These are phyloP conservation scores for Lepas anatifera DNA, from an alignment of 2,888 invertebrate species.

Conservation along the genomic window DNA sequence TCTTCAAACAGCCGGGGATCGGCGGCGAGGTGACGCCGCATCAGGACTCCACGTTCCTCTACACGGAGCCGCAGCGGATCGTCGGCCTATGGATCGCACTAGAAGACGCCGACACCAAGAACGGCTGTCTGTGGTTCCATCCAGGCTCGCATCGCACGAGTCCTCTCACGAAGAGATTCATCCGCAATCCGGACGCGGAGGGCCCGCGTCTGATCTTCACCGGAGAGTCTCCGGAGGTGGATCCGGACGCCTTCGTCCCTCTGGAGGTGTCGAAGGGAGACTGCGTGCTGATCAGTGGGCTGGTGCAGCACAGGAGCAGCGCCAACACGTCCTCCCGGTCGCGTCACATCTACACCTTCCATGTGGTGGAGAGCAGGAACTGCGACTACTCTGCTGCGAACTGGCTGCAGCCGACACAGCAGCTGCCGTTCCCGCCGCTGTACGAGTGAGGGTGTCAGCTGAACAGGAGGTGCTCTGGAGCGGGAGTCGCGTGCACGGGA, in stretches of 20 bases:
- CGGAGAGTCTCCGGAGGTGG: slow-evolving; percentile 43
- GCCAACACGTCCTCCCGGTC: slow-evolving; percentile 66
- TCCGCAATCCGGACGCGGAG: slow-evolving; percentile 51
- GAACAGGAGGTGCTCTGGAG: no score
- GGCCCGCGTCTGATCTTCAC: slow-evolving; percentile 51
- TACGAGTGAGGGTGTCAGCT: no score
- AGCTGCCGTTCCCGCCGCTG: slow-evolving; percentile 54
- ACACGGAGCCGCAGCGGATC: slow-evolving; percentile 62
- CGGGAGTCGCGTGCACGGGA: no score
- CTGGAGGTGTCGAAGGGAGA: slow-evolving; percentile 38
- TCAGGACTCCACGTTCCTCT: slow-evolving; percentile 78
- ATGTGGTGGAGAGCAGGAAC: slow-evolving; percentile 66
- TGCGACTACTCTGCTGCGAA: slow-evolving; percentile 66
- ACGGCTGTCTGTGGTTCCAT: slow-evolving; percentile 88
- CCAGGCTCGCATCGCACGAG: slow-evolving; percentile 69
- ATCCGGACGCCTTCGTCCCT: slow-evolving; percentile 24
- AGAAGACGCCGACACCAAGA: slow-evolving; percentile 81
- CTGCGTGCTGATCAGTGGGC: slow-evolving; percentile 73
- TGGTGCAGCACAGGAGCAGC: slow-evolving; percentile 85
- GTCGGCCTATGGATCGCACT: slow-evolving; percentile 93
- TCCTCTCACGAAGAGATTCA: slow-evolving; percentile 37
- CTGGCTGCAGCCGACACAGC: slow-evolving; percentile 67
- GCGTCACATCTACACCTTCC: slow-evolving; percentile 93
- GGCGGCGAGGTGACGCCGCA: slow-evolving; percentile 75
- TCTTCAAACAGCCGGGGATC: slow-evolving; percentile 86